Evolutionary conservation across 2,113 vertebrate species (phyloP).

Genomic region (Cryptoleucopteryx plumbea): DNA sequence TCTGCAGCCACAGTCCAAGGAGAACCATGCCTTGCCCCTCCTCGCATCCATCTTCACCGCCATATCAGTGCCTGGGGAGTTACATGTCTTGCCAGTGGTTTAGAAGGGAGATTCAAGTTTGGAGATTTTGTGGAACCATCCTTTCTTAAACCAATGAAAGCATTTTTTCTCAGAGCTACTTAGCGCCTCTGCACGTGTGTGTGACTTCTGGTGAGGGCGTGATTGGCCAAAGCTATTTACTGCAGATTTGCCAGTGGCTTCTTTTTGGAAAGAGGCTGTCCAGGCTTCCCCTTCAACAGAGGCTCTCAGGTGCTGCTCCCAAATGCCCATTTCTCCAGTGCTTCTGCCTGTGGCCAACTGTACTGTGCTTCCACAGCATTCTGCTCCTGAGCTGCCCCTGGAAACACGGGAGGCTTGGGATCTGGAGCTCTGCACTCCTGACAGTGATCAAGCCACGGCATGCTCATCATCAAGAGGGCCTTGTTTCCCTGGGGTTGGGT

Average conservation of each 20-base stretch:
- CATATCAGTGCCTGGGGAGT: fast-evolving
- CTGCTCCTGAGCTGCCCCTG: not conserved
- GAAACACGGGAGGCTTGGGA: fast-evolving
- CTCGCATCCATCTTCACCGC: not conserved
- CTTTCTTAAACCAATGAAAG: not conserved
- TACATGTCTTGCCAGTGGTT: fast-evolving
- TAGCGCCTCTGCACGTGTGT: fast-evolving
- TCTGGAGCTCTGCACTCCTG: not conserved
- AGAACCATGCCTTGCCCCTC: not conserved
- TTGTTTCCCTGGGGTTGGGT: not conserved
- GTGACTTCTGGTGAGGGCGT: not conserved
- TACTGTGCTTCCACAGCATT: not conserved
- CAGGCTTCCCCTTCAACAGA: not conserved
- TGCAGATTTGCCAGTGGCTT: not conserved
- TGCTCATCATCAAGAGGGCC: fast-evolving
- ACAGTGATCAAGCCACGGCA: not conserved
- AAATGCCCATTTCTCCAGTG: not conserved
- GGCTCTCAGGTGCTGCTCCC: no score
- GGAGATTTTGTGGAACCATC: not conserved
- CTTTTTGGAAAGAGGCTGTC: not conserved
- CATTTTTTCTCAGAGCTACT: not conserved
- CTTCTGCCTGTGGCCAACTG: not conserved
- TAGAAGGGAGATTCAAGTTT: not conserved
- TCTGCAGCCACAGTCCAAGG: not conserved
- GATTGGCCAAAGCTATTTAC: not conserved